These are phyloP conservation scores for Laterallus jamaicensis DNA, from an alignment of 2,113 vertebrate genomes.

Conservation along the genomic window DNA sequence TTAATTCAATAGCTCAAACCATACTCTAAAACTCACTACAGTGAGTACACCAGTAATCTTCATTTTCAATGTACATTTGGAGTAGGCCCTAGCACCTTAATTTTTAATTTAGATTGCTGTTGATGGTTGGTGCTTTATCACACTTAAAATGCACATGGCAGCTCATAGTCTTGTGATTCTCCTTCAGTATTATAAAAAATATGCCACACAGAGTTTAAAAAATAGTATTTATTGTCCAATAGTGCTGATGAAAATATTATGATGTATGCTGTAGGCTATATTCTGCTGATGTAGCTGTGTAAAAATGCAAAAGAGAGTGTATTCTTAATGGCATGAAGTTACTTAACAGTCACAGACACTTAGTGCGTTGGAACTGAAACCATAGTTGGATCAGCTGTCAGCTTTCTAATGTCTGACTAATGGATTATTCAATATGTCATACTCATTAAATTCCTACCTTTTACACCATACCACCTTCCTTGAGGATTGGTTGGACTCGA, in stretches of 20 bases:
- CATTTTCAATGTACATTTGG: not conserved
- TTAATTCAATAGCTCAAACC: not conserved
- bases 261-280: not conserved
- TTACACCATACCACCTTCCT: not conserved
- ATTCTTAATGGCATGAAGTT: not conserved
- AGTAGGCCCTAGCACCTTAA: not conserved
- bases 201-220: not conserved
- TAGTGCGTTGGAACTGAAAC: not conserved
- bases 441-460: not conserved
- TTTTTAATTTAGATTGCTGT: not conserved
- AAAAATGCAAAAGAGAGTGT: not conserved
- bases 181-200: not conserved
- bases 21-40: not conserved
- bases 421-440: not conserved
- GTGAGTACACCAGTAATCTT: not conserved
- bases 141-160: not conserved
- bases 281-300: not conserved
- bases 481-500: not conserved
- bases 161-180: not conserved
- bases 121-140: not conserved
- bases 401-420: not conserved
- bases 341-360: not conserved
- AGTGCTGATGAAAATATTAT: not conserved
- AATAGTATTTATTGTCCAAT: not conserved
- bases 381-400: not conserved